Conservation (phyloP, 2,113 vertebrate species). For the Cheilinus undulatus region DNA sequence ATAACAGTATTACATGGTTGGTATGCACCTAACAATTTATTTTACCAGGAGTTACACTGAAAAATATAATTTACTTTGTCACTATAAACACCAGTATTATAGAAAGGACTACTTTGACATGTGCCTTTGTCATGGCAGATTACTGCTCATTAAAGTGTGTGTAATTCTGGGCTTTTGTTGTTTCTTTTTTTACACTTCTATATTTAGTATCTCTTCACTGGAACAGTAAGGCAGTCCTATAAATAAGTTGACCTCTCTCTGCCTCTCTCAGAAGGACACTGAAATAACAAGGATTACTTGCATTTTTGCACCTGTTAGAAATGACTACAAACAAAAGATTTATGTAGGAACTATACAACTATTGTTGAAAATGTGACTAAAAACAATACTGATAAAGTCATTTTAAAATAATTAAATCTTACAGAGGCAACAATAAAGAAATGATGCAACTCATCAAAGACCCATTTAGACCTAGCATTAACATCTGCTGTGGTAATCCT, state of each 20-base stretch:
- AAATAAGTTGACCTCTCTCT: slow-evolving; percentile 14
- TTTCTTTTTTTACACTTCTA: background rate
- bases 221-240: slow-evolving; percentile 6
- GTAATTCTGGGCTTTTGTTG: slow-evolving; percentile 9
- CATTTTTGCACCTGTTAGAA: background rate
- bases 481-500: too few species aligned
- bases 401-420: too few species aligned
- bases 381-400: too few species aligned
- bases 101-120: background rate
- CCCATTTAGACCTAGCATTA: too few species aligned
- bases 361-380: too few species aligned
- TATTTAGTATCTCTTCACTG: slow-evolving; percentile 15
- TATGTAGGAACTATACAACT: background rate
- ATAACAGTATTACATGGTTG: background rate
- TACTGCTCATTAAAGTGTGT: background rate
- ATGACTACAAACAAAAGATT: background rate
- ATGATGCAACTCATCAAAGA: too few species aligned
- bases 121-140: background rate
- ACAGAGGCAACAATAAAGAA: too few species aligned
- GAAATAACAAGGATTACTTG: background rate
- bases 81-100: background rate
- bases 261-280: background rate
- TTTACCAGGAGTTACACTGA: background rate
- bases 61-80: background rate
- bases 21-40: background rate